Percentiles rank a stretch among this genome's conserved stretches.
phyloP scores from a whole-genome alignment of 1,140 invertebrate genomes.

The Caerostris extrusa region DNA sequence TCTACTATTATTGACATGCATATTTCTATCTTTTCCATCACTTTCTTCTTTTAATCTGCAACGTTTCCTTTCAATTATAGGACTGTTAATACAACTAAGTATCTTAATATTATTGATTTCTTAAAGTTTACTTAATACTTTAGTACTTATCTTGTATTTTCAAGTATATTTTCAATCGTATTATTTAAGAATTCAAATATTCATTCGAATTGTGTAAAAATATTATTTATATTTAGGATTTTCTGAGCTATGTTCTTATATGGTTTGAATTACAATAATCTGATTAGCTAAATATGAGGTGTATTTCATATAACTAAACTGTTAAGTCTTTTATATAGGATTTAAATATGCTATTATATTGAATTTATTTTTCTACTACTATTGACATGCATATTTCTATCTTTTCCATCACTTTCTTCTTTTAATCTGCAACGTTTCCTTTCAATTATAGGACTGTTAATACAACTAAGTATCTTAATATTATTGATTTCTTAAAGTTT shows the following conservation, averaged over 20 bases:
- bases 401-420: background rate
- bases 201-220: too few relatives aligned
- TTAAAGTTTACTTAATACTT: too few relatives aligned
- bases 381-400: background rate
- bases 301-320: slow-evolving; percentile 14
- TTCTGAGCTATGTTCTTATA: slow-evolving; percentile 14
- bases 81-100: too few relatives aligned
- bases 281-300: background rate
- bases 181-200: too few relatives aligned
- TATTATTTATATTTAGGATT: too few relatives aligned
- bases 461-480: background rate
- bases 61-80: too few relatives aligned
- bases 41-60: background rate
- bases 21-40: background rate
- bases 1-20: background rate
- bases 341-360: background rate
- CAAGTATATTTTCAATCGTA: too few relatives aligned
- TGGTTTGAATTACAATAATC: background rate
- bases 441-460: background rate
- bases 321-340: background rate
- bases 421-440: background rate
- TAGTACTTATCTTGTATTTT: too few relatives aligned
- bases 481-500: too few relatives aligned
- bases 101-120: too few relatives aligned
- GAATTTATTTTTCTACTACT: slow-evolving; percentile 11